Base-by-base conservation (phyloP, 2,113 vertebrate genomes). In the Poecile atricapillus region DNA sequence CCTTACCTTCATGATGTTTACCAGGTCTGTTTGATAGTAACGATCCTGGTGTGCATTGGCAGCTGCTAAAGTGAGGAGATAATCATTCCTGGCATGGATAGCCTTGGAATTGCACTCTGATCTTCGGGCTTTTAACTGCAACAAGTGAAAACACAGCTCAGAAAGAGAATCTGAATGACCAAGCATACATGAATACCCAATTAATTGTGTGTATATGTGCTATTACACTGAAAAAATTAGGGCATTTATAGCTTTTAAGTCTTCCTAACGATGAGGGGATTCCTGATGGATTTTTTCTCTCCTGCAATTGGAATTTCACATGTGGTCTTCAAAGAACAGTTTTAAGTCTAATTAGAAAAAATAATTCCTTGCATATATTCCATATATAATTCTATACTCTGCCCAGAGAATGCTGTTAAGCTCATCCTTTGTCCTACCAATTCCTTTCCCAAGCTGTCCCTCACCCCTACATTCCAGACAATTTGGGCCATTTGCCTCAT, bases 1-100 rank as follows among this genome's bases (percentile, higher is more conserved):
- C 76, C 94, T 98, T 97, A 99, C 98, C 98, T 98, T 98, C 97
- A 99, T 99, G 94, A 99, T 98, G 97, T 98, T 99, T 44, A 99
- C 98, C 55, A 99, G 97, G 94, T 99, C 99, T 28, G 98, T 99
- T 56, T 99, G 99, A 96, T 99, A 99, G 96, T 99, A 99, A 94
- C 99, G 99, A 93, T 99, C 99, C 37, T 99, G 99, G 96, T 99
- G 99, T 50, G 99, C 99, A 31, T 99, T 99, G 75, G 99, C 99
- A 76, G 99, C 99, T 79, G 99, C 99, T 94, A 99, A 97, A 2
- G 99, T 99, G 75, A 99, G 98, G 83, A 99, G 98, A 94, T 99
- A 99, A 96, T 99, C 99, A 46, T 99, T 99, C 96, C 99, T 98
- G 24, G 99, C 99, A 0, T 99, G 99, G 31, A 99, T 99, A 4